Evolutionary conservation across 2,113 vertebrate species (phyloP).

Genomic region (Motacilla alba): DNA sequence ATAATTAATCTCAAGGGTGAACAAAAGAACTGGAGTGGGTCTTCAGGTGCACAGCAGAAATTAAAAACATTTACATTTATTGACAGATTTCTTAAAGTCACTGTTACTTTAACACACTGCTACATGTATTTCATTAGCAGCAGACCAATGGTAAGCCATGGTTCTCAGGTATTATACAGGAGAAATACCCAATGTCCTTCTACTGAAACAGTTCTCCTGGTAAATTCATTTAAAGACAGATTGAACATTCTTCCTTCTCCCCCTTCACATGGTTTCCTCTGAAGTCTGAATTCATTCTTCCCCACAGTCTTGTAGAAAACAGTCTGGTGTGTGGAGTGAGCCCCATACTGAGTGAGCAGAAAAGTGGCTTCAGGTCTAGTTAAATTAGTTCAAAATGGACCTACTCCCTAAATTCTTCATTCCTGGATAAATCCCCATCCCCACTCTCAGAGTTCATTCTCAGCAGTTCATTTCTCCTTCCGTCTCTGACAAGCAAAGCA

Average conservation of each 20-base stretch:
- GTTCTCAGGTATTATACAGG: background rate
- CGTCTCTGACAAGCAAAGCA: background rate
- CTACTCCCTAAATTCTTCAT: background rate
- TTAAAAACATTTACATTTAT: background rate
- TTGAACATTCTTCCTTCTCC: background rate
- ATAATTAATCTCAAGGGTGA: background rate
- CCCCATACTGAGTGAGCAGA: background rate
- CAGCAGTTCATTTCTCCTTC: background rate
- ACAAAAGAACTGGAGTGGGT: background rate
- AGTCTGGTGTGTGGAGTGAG: accelerated
- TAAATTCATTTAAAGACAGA: background rate
- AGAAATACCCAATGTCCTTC: background rate
- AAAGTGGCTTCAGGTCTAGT: background rate
- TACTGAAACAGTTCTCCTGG: background rate
- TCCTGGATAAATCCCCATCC: background rate
- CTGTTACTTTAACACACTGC: background rate
- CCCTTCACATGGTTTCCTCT: background rate
- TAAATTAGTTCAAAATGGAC: background rate
- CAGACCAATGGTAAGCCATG: background rate
- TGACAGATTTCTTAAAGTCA: background rate
- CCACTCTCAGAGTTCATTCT: background rate
- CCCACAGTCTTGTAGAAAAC: background rate
- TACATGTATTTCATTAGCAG: background rate
- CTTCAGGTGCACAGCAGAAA: background rate
- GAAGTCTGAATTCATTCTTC: background rate